These are phyloP conservation scores for Bradypodion ventrale DNA, from an alignment of 2,797 vertebrate genomes.

Conservation along the genomic window DNA sequence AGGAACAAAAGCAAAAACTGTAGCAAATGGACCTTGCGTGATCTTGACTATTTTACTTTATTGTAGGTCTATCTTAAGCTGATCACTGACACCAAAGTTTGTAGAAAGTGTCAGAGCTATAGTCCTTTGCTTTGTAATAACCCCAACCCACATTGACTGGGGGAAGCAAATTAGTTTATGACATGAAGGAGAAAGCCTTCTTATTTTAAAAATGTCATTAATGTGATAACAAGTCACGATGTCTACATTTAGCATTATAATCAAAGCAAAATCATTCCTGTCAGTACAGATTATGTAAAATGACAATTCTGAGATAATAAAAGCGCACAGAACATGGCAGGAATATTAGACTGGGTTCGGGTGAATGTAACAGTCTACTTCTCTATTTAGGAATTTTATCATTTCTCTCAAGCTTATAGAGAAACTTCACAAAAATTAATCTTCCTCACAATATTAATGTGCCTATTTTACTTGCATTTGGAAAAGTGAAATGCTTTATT, in stretches of 20 bases:
- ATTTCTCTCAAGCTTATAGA: not conserved
- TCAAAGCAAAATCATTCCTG: constrained; percentile 23
- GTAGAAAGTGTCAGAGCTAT: not conserved
- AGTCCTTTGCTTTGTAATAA: not conserved
- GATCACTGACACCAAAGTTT: not conserved
- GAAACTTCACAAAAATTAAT: not conserved
- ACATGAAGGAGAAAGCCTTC: not conserved
- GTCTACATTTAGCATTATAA: constrained; percentile 13
- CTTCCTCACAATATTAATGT: not conserved
- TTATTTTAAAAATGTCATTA: constrained; percentile 12
- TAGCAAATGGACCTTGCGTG: not conserved
- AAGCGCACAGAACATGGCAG: not conserved
- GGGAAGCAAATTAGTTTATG: constrained; percentile 2
- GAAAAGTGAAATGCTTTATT: not conserved
- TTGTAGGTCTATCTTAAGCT: not conserved
- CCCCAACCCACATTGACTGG: not conserved
- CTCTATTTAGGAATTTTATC: not conserved
- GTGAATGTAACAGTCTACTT: not conserved
- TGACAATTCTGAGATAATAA: not conserved
- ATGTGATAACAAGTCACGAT: constrained; percentile 7
- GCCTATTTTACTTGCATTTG: not conserved
- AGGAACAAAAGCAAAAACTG: not conserved
- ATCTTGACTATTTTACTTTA: not conserved
- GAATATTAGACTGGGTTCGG: not conserved
- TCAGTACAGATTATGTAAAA: constrained; percentile 10